Percentiles rank a stretch among this genome's conserved stretches.
These are phyloP conservation scores for Zygogramma bicolorata DNA, from an alignment of 2,888 invertebrate species.

Conservation along the genomic window DNA sequence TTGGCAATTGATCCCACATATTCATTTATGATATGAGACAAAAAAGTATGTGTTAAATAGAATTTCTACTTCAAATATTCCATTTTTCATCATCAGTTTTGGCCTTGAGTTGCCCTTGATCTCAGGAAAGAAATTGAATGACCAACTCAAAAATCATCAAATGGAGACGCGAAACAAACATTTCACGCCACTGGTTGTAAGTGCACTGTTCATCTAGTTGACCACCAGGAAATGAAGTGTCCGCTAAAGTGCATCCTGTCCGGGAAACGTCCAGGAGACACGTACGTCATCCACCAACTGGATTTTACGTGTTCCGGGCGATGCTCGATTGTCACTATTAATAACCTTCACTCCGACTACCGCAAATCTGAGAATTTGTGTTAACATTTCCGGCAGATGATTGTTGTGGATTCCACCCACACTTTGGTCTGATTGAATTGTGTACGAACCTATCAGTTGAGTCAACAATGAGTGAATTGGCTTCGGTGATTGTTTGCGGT, in stretches of 20 bases:
- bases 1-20: too few species aligned
- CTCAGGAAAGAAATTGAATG: too few species aligned
- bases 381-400: neutral
- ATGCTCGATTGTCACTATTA: neutral
- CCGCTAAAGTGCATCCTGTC: neutral
- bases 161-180: too few species aligned
- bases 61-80: too few species aligned
- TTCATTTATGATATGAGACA: too few species aligned
- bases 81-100: too few species aligned
- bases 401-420: neutral
- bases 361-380: slow-evolving; percentile 4
- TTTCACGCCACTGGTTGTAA: neutral
- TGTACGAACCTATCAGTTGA: neutral
- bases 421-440: neutral
- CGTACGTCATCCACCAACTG: slow-evolving; percentile 1
- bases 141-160: too few species aligned
- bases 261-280: slow-evolving; percentile 6
- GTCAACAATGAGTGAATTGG: too few species aligned
- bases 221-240: slow-evolving; percentile 5
- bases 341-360: neutral
- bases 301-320: slow-evolving; percentile 3
- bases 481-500: too few species aligned
- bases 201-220: neutral
- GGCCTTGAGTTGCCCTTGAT: too few species aligned
- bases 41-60: too few species aligned